Evolutionary conservation across 2,888 invertebrate genomes (phyloP), one percentile per base, ranked within the genome.

Genomic region (Noctua janthe): DNA sequence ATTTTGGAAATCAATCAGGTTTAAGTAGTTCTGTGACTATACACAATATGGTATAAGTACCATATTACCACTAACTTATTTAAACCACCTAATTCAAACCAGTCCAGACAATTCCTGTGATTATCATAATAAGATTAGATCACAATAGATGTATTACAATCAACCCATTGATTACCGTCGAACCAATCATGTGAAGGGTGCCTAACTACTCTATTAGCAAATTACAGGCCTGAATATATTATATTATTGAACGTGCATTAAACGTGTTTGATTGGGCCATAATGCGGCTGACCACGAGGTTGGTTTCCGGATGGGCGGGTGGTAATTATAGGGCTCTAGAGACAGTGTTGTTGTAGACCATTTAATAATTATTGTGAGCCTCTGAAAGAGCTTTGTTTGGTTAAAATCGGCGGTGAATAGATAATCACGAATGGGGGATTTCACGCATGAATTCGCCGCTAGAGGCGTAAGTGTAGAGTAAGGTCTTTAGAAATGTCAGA

Each of bases 221-320:
- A 88, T 87, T 80, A 81, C 56, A 78, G 66, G 20, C 71, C 49
- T 71, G 78, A 70, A 81, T 84, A 81, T 76, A 87, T 83, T 80
- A 80, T 76, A 80, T 70, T 71, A 74, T 59, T 80, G 74, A 76
- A 74, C 66, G 10, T 51, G 76, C 67, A 80, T 78, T 80, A 71
- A 64, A 71, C 51, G 56, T 81, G 74, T 75, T 80, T 86, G 76
- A 77, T 78, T 76, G n/a, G 54, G 62, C 67, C 29, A 43, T 75
- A 77, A 74, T 70, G 74, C 66, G 56, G 29, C 29, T 74, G 71
- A 74, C 62, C 72, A 8, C 69, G 13, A 67, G 49, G 72, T 62
- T 29, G 2, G 43, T 69, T 78, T 76, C 54, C 66, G 23, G 54
- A 81, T 87, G 78, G 78, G 64, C 70, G 29, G 13, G 43, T 20